Percentiles rank a stretch among this genome's conserved stretches.
phyloP scores from a whole-genome alignment of 2,888 invertebrate genomes.

The Cremastobaeus sp. region DNA sequence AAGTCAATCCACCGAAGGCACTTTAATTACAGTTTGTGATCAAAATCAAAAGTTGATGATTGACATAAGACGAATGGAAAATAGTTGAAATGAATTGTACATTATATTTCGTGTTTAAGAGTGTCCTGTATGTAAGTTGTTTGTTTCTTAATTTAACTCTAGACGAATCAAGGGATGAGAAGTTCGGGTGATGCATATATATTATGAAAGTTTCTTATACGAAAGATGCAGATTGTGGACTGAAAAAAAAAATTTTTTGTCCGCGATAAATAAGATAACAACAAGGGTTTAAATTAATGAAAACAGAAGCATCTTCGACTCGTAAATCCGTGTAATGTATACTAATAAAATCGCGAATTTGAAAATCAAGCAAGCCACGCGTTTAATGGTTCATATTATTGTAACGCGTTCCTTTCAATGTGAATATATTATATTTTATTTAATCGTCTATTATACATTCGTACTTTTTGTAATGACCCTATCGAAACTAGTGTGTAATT shows the following conservation, averaged over 20 bases:
- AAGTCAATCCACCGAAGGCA: not conserved
- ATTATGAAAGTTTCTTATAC: constrained; percentile 7
- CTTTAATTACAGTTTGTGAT: not conserved
- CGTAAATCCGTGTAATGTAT: constrained; percentile 73
- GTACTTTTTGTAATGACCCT: constrained; percentile 70
- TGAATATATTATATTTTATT: constrained; percentile 66
- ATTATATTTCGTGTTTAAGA: constrained; percentile 40
- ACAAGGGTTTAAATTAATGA: constrained; percentile 52
- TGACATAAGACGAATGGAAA: constrained; percentile 1
- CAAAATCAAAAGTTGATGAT: constrained; percentile 6
- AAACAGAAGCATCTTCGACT: constrained; percentile 58
- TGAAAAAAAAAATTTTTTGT: no score
- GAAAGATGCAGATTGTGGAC: no score
- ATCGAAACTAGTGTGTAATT: constrained; percentile 63
- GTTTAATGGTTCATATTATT: constrained; percentile 57
- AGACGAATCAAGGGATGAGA: constrained; percentile 27
- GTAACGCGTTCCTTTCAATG: constrained; percentile 60
- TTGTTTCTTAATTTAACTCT: constrained; percentile 21
- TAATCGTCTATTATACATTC: constrained; percentile 67
- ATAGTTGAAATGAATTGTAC: constrained; percentile 27
- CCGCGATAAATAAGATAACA: not conserved
- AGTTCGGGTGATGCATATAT: constrained; percentile 19
- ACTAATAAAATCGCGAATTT: constrained; percentile 48
- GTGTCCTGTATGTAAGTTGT: constrained; percentile 47
- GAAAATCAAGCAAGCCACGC: constrained; percentile 38